Evolutionary conservation across 1,140 invertebrate genomes (phyloP).

Genomic region (Metaphire vulgaris): DNA sequence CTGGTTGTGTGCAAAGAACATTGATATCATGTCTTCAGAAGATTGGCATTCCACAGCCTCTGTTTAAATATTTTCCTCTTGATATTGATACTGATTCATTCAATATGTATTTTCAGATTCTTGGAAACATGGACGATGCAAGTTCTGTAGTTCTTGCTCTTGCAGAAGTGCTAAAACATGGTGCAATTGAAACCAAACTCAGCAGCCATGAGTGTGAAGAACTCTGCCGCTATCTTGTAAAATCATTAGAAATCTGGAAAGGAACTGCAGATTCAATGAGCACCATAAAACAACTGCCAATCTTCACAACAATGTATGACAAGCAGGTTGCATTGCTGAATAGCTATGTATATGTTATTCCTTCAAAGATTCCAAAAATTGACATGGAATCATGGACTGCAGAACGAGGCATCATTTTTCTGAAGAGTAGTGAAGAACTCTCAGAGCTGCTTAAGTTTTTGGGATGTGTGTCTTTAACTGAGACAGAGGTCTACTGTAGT

Average conservation of each 20-base stretch:
- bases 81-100: neutral
- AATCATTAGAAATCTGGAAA: slow-evolving; percentile 6
- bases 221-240: slow-evolving; percentile 16
- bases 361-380: slow-evolving; percentile 1
- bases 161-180: neutral
- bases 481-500: slow-evolving; percentile 10
- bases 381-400: slow-evolving; percentile 19
- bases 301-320: slow-evolving; percentile 19
- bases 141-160: neutral
- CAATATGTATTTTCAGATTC: neutral
- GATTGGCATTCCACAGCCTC: neutral
- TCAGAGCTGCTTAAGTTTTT: slow-evolving; percentile 4
- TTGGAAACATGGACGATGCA: neutral
- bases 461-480: neutral
- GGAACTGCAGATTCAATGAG: neutral
- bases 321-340: neutral
- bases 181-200: neutral
- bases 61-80: neutral
- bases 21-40: neutral
- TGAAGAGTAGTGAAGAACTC: neutral
- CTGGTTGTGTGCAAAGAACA: neutral
- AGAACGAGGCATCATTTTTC: slow-evolving; percentile 10
- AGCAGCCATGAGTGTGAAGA: slow-evolving; percentile 12
- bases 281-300: slow-evolving; percentile 6
- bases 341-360: neutral